A percentile compares a stretch with the other conserved stretches of the same genome.
Evolutionary conservation across 1,140 invertebrate genomes (phyloP).

Genomic region (Phthorimaea operculella): DNA sequence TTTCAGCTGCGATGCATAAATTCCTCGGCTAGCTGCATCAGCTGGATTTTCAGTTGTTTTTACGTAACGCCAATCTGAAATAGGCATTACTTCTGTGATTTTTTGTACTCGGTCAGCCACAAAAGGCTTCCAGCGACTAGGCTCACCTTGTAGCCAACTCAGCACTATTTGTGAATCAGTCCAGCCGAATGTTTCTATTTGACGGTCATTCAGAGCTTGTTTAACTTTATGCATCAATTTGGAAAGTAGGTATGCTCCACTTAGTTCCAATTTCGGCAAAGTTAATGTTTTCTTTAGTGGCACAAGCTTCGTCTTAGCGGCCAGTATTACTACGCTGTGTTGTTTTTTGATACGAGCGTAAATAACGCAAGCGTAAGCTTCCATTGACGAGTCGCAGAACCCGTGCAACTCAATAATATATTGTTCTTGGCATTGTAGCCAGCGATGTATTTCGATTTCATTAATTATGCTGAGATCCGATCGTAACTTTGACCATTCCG

Average conservation of each 20-base stretch:
- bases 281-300: background rate
- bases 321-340: background rate
- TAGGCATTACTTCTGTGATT: conserved; percentile 2
- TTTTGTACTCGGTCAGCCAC: conserved; percentile 6
- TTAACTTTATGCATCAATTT: background rate
- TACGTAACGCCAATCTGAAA: conserved; percentile 4
- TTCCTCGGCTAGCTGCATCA: conserved; percentile 7
- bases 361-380: background rate
- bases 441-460: background rate
- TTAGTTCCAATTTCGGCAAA: background rate
- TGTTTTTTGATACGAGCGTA: background rate
- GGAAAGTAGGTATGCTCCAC: background rate
- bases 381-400: background rate
- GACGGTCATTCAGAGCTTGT: background rate
- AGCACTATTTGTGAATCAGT: conserved; percentile 42
- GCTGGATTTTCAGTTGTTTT: conserved; percentile 7
- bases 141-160: conserved; percentile 29
- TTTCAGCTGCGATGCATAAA: conserved; percentile 2
- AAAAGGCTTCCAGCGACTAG: conserved; percentile 16
- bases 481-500: conserved; percentile 11
- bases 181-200: conserved; percentile 6
- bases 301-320: background rate
- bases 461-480: conserved; percentile 5
- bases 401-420: background rate
- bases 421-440: background rate